phyloP scores from a whole-genome alignment of 2,113 vertebrate genomes.

The Sprattus sprattus region DNA sequence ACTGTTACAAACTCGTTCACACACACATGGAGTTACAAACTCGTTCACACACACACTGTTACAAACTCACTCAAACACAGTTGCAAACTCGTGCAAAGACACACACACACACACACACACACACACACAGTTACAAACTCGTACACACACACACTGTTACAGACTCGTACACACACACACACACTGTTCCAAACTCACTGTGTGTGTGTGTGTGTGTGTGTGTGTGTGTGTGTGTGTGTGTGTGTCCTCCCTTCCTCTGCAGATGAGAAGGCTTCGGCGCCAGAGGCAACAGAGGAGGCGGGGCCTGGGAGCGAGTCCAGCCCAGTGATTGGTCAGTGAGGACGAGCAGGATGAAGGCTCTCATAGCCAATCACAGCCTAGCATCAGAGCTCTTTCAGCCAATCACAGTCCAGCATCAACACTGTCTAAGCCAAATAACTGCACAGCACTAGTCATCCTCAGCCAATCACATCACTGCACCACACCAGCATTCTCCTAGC shows the following conservation, averaged over 20 bases:
- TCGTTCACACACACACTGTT: no score
- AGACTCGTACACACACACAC: background rate
- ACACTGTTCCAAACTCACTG: background rate
- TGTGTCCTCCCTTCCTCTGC: no score
- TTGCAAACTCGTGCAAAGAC: background rate
- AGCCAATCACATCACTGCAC: no score
- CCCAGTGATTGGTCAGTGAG: slow-evolving; percentile 38
- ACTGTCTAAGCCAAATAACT: no score
- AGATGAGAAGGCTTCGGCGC: background rate
- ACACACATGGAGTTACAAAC: no score
- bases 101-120: background rate
- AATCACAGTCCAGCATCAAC: no score
- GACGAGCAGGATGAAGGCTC: no score
- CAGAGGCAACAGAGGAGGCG: background rate
- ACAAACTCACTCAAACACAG: no score
- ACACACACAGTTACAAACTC: background rate
- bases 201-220: background rate
- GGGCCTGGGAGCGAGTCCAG: slow-evolving; percentile 5
- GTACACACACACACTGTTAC: background rate
- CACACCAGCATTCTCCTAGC: no score
- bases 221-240: background rate
- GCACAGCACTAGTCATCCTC: no score
- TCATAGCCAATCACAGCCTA: no score
- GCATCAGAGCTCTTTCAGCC: no score
- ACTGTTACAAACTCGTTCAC: background rate